Conservation (phyloP, 1,140 invertebrate species). For the Drosophila oshimai region DNA sequence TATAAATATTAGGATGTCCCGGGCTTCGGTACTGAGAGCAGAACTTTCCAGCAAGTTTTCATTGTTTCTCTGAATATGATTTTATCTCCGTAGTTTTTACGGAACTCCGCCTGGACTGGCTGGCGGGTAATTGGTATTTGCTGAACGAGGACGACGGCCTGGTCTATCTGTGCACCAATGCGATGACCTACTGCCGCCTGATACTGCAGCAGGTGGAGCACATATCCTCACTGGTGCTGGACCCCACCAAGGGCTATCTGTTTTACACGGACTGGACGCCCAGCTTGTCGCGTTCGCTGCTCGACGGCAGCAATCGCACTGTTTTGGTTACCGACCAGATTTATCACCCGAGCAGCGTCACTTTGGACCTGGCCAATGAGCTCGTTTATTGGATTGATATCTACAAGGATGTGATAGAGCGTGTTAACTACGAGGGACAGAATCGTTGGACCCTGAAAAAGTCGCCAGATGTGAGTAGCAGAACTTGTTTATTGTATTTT, state of each 20-base stretch:
- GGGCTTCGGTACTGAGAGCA: background rate
- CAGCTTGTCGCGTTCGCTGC: slow-evolving; percentile 85
- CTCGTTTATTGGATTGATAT: slow-evolving; percentile 92
- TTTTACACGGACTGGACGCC: slow-evolving; percentile 92
- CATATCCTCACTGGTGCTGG: slow-evolving; percentile 90
- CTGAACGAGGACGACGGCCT: slow-evolving; percentile 89
- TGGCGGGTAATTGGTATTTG: slow-evolving; percentile 93
- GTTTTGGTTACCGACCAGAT: slow-evolving; percentile 86
- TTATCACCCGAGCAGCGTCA: slow-evolving; percentile 88
- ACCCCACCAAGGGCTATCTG: slow-evolving; percentile 90
- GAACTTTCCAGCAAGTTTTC: background rate
- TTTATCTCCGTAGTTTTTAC: slow-evolving; percentile 84
- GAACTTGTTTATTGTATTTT: background rate
- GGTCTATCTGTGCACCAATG: slow-evolving; percentile 88
- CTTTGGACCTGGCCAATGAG: slow-evolving; percentile 88
- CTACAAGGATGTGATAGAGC: slow-evolving; percentile 89
- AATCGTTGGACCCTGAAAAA: slow-evolving; percentile 87
- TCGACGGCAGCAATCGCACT: slow-evolving; percentile 85
- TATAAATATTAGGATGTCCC: background rate
- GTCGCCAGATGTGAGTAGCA: slow-evolving; percentile 83
- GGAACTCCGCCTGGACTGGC: slow-evolving; percentile 92
- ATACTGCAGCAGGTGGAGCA: slow-evolving; percentile 87
- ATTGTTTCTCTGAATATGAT: background rate
- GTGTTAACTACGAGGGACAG: slow-evolving; percentile 88
- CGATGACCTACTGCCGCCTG: slow-evolving; percentile 86